Conservation (phyloP, 2,113 vertebrate genomes). For the Hymenochirus boettgeri region DNA sequence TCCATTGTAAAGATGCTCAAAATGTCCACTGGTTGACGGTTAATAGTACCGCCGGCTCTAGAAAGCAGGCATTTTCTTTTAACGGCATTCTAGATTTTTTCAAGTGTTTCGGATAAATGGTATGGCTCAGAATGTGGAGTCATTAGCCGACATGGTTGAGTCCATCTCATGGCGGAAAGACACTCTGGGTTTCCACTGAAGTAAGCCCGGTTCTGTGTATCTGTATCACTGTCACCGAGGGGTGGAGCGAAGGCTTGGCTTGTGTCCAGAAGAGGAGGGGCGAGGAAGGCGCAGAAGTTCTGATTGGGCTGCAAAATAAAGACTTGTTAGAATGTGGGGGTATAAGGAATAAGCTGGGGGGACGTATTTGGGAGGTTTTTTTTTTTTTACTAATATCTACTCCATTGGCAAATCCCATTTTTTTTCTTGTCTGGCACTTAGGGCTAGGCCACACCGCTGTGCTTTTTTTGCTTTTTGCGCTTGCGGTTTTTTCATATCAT, state of each 20-base stretch:
- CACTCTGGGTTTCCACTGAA: conserved; percentile 74
- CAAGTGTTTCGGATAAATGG: not conserved
- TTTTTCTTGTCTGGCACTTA: too few species aligned
- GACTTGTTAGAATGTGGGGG: not conserved
- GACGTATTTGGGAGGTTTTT: not conserved
- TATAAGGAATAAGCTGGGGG: conserved; percentile 19
- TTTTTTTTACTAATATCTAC: too few species aligned
- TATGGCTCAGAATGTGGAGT: conserved; percentile 55
- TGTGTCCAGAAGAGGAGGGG: not conserved
- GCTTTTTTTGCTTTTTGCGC: too few species aligned
- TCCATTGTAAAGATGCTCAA: too few species aligned
- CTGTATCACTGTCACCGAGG: conserved; percentile 54
- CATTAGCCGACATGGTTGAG: conserved; percentile 71
- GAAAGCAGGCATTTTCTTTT: not conserved
- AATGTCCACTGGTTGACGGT: too few species aligned
- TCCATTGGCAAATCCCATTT: too few species aligned
- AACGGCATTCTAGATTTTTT: too few species aligned
- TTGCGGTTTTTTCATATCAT: too few species aligned
- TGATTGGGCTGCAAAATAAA: not conserved
- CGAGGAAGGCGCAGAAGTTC: not conserved
- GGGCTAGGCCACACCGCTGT: too few species aligned
- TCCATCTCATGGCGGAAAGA: conserved; percentile 84
- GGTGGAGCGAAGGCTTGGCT: conserved; percentile 46
- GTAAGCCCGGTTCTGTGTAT: conserved; percentile 58
- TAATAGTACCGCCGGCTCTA: too few species aligned